phyloP scores from a whole-genome alignment of 2,797 vertebrate genomes.

The Hirundo rustica region DNA sequence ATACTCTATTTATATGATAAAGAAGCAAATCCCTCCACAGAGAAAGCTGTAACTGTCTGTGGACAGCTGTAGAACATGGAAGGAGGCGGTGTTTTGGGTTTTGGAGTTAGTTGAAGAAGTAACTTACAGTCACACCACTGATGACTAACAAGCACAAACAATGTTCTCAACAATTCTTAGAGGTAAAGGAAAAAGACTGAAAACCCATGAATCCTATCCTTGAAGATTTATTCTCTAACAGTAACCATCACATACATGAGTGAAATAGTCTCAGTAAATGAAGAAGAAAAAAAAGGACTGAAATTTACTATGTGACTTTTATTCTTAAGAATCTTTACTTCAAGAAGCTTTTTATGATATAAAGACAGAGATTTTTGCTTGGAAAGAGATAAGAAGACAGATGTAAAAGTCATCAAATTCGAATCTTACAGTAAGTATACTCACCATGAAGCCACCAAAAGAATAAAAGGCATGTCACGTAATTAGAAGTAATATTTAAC shows the following conservation, averaged over 20 bases:
- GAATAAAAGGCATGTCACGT: not conserved
- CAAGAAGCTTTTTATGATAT: not conserved
- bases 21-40: not conserved
- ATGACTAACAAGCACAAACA: accelerated
- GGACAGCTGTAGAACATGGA: not conserved
- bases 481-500: not conserved
- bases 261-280: not conserved
- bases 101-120: not conserved
- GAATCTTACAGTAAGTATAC: not conserved
- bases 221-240: not conserved
- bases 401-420: not conserved
- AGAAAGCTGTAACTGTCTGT: not conserved
- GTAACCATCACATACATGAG: not conserved
- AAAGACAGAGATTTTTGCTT: not conserved
- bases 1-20: not conserved
- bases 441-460: not conserved
- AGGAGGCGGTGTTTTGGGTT: not conserved
- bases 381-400: not conserved
- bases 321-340: not conserved
- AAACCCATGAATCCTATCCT: not conserved
- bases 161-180: not conserved
- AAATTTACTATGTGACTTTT: not conserved
- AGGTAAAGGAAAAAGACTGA: not conserved
- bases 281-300: not conserved
- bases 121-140: not conserved